Conservation (phyloP, 1,140 invertebrate species). For the Apis mellifera region DNA sequence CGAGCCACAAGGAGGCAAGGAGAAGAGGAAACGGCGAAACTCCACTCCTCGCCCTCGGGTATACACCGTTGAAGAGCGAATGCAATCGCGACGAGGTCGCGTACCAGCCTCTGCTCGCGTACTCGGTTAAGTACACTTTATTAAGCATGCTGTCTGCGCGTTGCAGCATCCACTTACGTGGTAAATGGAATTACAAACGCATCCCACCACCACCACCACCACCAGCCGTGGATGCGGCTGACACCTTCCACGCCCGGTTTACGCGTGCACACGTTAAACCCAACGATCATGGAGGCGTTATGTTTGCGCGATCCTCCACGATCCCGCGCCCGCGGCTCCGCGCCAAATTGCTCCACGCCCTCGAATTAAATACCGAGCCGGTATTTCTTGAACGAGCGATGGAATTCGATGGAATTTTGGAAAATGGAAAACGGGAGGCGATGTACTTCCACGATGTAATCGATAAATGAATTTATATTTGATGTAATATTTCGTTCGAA, state of each 20-base stretch:
- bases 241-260: conserved; percentile 65
- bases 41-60: not conserved
- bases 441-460: too few species aligned
- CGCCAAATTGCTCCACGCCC: not conserved
- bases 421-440: too few species aligned
- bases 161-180: conserved; percentile 71
- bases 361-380: not conserved
- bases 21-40: conserved; percentile 4
- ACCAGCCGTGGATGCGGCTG: conserved; percentile 63
- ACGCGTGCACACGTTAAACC: conserved; percentile 39
- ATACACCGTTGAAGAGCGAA: conserved; percentile 41
- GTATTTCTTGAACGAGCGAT: too few species aligned
- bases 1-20: not conserved
- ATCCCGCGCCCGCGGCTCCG: not conserved
- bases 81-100: conserved; percentile 59
- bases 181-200: conserved; percentile 78
- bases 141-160: conserved; percentile 70
- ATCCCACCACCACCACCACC: conserved; percentile 64
- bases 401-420: too few species aligned
- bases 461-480: too few species aligned
- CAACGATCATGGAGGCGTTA: conserved; percentile 38
- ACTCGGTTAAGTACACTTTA: conserved; percentile 73
- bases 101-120: conserved; percentile 21
- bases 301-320: conserved; percentile 15
- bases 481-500: too few species aligned